phyloP scores from a whole-genome alignment of 37 sponge, comb jelly and placozoan genomes.

The Beroe forskalii region DNA sequence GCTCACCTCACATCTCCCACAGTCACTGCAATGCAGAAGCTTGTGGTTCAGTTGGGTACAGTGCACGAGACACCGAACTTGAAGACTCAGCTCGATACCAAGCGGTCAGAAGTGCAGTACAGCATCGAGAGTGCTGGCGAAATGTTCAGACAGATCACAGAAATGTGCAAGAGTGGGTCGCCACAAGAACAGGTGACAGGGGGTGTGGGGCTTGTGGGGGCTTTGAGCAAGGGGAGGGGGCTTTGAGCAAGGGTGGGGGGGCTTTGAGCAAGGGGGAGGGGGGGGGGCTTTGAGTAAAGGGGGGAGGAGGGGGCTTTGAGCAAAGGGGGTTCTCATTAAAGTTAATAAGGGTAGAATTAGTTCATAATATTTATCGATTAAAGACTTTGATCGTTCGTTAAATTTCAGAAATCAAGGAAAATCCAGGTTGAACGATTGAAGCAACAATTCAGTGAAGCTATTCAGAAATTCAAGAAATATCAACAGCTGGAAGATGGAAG shows the following conservation, averaged over 20 bases:
- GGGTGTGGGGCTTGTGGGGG: too few species aligned
- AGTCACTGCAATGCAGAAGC: constrained; percentile 53
- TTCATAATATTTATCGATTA: too few species aligned
- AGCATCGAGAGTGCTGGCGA: constrained; percentile 9
- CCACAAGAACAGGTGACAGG: constrained; percentile 56
- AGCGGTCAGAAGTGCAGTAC: constrained; percentile 3
- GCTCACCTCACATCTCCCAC: too few species aligned
- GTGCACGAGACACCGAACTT: constrained; percentile 3
- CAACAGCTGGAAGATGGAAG: not conserved
- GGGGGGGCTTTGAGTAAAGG: too few species aligned
- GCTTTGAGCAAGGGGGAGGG: too few species aligned
- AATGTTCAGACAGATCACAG: constrained; percentile 18
- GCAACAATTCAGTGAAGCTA: constrained; percentile 41
- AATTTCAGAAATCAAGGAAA: constrained; percentile 43
- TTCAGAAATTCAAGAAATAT: constrained; percentile 50
- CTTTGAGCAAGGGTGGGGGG: too few species aligned
- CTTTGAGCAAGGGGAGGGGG: too few species aligned
- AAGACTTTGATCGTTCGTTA: too few species aligned
- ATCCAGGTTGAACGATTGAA: constrained; percentile 51
- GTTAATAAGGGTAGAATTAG: too few species aligned
- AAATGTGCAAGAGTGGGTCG: not conserved
- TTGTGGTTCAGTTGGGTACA: not conserved
- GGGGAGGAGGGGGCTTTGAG: too few species aligned
- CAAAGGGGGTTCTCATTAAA: too few species aligned
- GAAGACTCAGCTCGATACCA: constrained; percentile 17